Conservation (phyloP, 2,888 invertebrate genomes). For the Entomobrya multifasciata region DNA sequence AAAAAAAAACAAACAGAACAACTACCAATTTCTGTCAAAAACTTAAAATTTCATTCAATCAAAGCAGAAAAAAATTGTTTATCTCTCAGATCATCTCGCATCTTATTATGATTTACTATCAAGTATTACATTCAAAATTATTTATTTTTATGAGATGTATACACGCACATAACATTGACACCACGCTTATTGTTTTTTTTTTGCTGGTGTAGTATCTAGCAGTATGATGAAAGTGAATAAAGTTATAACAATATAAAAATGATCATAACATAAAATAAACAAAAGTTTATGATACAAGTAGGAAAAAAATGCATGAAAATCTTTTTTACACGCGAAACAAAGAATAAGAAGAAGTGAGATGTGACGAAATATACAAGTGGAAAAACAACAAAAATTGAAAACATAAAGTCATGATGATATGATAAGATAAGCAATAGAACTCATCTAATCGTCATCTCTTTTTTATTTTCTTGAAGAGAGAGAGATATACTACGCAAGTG, state of each 20-base stretch:
- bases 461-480: neutral
- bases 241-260: conserved; percentile 14
- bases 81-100: neutral
- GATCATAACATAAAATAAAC: neutral
- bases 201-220: neutral
- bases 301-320: conserved; percentile 11
- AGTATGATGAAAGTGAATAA: conserved; percentile 58
- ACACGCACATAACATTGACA: conserved; percentile 11
- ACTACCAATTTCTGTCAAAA: conserved; percentile 57
- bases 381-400: conserved; percentile 46
- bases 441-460: neutral
- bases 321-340: neutral
- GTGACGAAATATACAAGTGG: conserved; percentile 34
- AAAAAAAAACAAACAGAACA: neutral
- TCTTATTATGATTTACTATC: conserved; percentile 40
- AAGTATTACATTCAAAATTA: neutral
- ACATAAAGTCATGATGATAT: neutral
- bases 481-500: conserved; percentile 51
- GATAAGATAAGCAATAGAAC: neutral
- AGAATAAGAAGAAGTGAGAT: neutral
- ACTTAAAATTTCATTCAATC: conserved; percentile 49
- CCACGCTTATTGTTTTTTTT: conserved; percentile 29
- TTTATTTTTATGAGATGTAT: conserved; percentile 36
- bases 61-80: conserved; percentile 17
- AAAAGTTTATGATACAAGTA: too few relatives aligned